Percentiles rank a stretch among this genome's conserved stretches.
Conservation (phyloP, 2,113 vertebrate species). For the Dromas ardeola region DNA sequence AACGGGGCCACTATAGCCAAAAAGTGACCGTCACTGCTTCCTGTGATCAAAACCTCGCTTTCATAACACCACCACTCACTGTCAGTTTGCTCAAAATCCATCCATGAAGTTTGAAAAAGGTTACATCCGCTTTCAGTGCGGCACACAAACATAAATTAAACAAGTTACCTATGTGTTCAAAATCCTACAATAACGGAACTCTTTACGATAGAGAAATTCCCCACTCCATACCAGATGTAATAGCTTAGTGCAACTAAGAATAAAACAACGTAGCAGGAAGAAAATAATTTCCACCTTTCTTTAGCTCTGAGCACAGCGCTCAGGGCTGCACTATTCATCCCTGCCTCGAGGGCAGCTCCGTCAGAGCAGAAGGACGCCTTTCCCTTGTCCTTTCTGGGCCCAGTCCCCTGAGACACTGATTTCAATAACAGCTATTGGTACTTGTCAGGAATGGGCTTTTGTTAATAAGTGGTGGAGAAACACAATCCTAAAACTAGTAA, state of each 20-base stretch:
- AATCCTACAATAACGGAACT: neutral
- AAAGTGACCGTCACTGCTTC: neutral
- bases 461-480: slow-evolving; percentile 19
- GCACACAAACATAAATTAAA: neutral
- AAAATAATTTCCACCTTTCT: neutral
- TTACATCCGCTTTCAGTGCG: neutral
- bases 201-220: neutral
- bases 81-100: neutral
- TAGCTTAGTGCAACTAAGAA: neutral
- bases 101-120: neutral
- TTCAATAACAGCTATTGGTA: neutral
- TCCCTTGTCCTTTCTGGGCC: neutral
- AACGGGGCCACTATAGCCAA: accelerated
- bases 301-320: neutral
- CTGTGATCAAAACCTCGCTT: neutral
- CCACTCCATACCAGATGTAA: neutral
- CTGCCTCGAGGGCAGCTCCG: neutral
- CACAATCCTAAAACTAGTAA: neutral
- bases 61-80: neutral
- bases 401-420: neutral
- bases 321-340: neutral
- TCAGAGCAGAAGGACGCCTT: neutral
- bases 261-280: neutral
- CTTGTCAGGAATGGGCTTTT: neutral
- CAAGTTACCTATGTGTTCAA: neutral